Evolutionary conservation across 2,113 vertebrate species (phyloP).

Genomic region (Ceyx melanurus): DNA sequence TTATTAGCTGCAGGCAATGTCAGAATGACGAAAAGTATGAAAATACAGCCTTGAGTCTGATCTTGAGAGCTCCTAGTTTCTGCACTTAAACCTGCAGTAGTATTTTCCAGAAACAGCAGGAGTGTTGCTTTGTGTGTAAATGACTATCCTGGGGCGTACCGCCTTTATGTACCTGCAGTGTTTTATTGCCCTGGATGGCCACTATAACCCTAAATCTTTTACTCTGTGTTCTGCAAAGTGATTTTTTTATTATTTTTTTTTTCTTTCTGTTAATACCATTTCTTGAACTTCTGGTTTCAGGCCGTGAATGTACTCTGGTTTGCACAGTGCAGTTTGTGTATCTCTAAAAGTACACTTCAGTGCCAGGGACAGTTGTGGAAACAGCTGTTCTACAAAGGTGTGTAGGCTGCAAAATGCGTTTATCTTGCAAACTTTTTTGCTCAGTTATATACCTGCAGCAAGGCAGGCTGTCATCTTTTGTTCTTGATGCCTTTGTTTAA

Average conservation of each 20-base stretch:
- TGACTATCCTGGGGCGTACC: accelerated
- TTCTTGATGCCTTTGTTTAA: not conserved
- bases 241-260: not conserved
- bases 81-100: accelerated
- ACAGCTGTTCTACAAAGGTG: not conserved
- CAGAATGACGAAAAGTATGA: not conserved
- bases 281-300: not conserved
- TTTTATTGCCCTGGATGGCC: not conserved
- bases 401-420: not conserved
- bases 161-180: accelerated
- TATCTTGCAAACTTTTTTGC: not conserved
- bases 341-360: not conserved
- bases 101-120: not conserved
- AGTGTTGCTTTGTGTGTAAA: accelerated
- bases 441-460: accelerated
- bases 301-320: not conserved
- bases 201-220: not conserved
- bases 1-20: not conserved
- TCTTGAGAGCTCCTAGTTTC: not conserved
- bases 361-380: not conserved
- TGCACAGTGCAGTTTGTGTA: too few species aligned
- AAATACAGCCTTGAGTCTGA: not conserved
- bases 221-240: not conserved
- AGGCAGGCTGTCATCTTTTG: accelerated
- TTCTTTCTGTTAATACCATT: not conserved